Conservation (phyloP, 2,113 vertebrate genomes). For the Bungarus multicinctus region DNA sequence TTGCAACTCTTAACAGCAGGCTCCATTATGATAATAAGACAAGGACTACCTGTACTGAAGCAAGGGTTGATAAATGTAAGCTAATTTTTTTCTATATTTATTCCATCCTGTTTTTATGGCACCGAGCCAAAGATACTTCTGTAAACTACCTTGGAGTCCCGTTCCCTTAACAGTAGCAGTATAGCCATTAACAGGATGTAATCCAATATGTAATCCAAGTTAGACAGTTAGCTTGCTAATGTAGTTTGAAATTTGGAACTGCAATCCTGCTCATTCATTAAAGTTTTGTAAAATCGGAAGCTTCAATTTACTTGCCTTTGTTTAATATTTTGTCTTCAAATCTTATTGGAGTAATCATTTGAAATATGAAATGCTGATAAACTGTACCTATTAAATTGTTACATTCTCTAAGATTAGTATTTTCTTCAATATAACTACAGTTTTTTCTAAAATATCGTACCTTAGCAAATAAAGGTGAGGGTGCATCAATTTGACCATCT, state of each 20-base stretch:
- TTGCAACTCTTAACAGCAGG: not conserved
- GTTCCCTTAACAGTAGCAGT: not conserved
- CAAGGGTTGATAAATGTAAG: not conserved
- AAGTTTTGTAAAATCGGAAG: not conserved
- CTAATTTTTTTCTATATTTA: not conserved
- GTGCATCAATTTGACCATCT: slow-evolving; percentile 90
- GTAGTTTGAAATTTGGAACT: not conserved
- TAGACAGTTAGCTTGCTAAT: not conserved
- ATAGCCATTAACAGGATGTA: not conserved
- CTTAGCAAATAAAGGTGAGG: slow-evolving; percentile 89
- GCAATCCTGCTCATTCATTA: not conserved
- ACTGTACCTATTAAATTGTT: not conserved
- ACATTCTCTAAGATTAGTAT: not conserved
- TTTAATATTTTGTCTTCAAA: not conserved
- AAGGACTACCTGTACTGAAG: not conserved
- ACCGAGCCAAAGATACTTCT: not conserved
- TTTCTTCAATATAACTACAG: slow-evolving; percentile 43
- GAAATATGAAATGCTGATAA: not conserved
- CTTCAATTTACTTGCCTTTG: not conserved
- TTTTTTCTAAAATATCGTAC: slow-evolving; percentile 69
- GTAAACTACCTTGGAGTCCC: not conserved
- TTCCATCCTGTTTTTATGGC: not conserved
- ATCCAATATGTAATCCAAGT: not conserved
- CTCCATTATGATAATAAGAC: not conserved
- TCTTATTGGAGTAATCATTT: not conserved